phyloP scores from a whole-genome alignment of 2,797 vertebrate species.

The Hydrophis major region DNA sequence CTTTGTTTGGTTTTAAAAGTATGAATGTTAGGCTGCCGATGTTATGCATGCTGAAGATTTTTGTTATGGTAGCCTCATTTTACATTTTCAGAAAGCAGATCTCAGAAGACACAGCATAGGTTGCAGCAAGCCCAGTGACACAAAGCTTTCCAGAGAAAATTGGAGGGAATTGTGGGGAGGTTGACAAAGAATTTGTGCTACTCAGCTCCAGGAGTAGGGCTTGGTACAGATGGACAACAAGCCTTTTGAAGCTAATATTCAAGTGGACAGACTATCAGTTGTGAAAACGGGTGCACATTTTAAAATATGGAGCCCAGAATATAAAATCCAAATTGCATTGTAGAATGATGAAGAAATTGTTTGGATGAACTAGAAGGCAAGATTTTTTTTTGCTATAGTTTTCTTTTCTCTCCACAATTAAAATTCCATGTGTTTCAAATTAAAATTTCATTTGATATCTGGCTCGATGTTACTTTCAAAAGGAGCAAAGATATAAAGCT shows the following conservation, averaged over 20 bases:
- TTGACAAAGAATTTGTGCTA: background rate
- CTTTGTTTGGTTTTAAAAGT: background rate
- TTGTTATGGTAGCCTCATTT: background rate
- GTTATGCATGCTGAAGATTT: background rate
- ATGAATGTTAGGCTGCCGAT: background rate
- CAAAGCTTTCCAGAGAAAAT: background rate
- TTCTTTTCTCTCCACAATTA: constrained; percentile 20
- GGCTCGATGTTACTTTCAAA: background rate
- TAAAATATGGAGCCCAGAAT: background rate
- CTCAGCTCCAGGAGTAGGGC: background rate
- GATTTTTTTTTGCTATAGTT: constrained; percentile 7
- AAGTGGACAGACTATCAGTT: background rate
- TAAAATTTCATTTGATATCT: constrained; percentile 1
- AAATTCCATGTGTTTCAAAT: rapidly evolving
- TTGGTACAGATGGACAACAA: background rate
- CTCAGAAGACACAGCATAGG: background rate
- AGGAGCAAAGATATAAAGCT: background rate
- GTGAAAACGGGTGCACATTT: background rate
- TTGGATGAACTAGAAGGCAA: constrained; percentile 33
- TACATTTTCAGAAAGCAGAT: background rate
- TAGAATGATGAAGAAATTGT: background rate
- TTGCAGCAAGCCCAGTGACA: background rate
- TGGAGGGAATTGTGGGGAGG: background rate
- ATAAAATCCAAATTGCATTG: background rate
- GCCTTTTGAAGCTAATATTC: background rate